Evolutionary conservation across 1,140 invertebrate genomes (phyloP), one percentile per base, ranked within the genome.

Genomic region (Galleria mellonella): DNA sequence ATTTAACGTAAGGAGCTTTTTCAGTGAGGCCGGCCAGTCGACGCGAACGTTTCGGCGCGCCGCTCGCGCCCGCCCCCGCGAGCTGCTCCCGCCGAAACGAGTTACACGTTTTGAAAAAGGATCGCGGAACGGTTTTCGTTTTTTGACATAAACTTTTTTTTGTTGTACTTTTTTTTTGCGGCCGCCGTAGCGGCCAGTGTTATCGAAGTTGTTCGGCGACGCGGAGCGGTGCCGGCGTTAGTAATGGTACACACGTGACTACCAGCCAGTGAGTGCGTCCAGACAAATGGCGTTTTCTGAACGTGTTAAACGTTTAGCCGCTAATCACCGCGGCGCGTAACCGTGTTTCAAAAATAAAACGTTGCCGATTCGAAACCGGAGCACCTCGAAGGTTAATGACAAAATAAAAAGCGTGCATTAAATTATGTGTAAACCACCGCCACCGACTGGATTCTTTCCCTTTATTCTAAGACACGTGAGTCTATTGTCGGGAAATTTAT

Each of bases 301-400:
- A 57, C 60, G 65, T 61, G 65, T 69, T 62, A 53, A 59, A 64
- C 66, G 62, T 58, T 65, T 44, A 36, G 30, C 43, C 51, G 67
- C 66, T 66, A 69, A 69, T 68, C 66, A 64, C 62, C 63, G 62
- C 59, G 17, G 51, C 66, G 69, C 69, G 75, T 79, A 75, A 75
- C 75, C 75, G 75, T 73, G 74, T 72, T 79, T 79, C 78, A 77
- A 82, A 83, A 83, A 83, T 83, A 83, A 82, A 82, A 72, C 74
- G 72, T 74, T 74, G 74, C 65, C 66, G 70, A 77, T 76, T 76
- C 71, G 72, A 73, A 83, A 77, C 73, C 78, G 73, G 78, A 83
- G 78, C 78, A 79, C 70, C 73, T 63, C 70, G 75, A 83, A 83
- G 78, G 78, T 79, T 79, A 79, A 83, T 83, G 78, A 83, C 75